These are phyloP conservation scores for Electrophaes corylata DNA, from an alignment of 2,888 invertebrate species.

Conservation along the genomic window DNA sequence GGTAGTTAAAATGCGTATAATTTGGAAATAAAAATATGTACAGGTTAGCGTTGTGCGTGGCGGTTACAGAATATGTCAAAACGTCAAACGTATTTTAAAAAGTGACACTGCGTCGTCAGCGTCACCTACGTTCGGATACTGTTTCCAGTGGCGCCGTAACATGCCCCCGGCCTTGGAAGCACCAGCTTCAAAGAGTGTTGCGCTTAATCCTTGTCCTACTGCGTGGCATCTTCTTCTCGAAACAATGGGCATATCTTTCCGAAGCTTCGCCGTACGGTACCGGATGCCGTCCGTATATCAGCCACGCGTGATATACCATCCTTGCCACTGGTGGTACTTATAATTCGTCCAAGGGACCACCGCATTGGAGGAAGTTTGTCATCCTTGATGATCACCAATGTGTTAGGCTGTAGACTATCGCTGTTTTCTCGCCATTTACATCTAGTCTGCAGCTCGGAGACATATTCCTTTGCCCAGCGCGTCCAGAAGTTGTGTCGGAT, in stretches of 20 bases:
- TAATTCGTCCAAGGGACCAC: neutral
- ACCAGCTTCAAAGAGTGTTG: too few relatives aligned
- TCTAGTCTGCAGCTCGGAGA: neutral
- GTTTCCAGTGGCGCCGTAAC: too few relatives aligned
- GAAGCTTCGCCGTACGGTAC: neutral
- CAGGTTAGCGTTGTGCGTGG: too few relatives aligned
- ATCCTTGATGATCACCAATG: neutral
- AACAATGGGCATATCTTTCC: neutral
- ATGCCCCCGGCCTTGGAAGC: too few relatives aligned
- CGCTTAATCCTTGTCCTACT: neutral
- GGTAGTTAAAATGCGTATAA: too few relatives aligned
- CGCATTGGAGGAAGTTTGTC: neutral
- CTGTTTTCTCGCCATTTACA: neutral
- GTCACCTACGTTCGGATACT: too few relatives aligned
- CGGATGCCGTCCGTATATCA: neutral
- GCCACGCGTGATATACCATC: neutral
- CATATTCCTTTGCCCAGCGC: neutral
- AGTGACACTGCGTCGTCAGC: too few relatives aligned
- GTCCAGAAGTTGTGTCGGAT: neutral
- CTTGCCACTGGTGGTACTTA: neutral
- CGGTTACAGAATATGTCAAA: too few relatives aligned
- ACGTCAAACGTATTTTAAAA: too few relatives aligned
- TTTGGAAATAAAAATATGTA: too few relatives aligned
- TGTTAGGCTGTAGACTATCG: neutral
- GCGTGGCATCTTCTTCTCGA: neutral